Evolutionary conservation across 2,888 invertebrate species (phyloP).

Genomic region (Amblyteles armatorius): DNA sequence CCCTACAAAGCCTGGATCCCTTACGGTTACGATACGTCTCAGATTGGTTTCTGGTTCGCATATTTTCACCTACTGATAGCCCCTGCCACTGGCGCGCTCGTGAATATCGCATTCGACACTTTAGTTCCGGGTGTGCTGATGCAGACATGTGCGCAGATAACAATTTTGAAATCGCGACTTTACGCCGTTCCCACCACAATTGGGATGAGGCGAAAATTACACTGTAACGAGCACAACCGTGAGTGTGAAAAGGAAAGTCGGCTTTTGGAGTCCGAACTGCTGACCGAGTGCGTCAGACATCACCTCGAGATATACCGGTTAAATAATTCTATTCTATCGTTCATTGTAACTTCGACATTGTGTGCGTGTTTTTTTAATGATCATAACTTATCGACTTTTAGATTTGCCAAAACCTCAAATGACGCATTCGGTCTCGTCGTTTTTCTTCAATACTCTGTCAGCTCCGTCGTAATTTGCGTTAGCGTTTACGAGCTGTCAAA

Average conservation of each 20-base stretch:
- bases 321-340: too few relatives aligned
- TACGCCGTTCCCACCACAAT: too few relatives aligned
- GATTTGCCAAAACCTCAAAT: slow-evolving; percentile 65
- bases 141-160: too few relatives aligned
- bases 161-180: too few relatives aligned
- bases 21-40: slow-evolving; percentile 54
- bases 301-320: too few relatives aligned
- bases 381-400: slow-evolving; percentile 50
- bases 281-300: too few relatives aligned
- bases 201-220: too few relatives aligned
- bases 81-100: slow-evolving; percentile 24
- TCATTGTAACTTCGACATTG: too few relatives aligned
- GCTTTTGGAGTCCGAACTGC: too few relatives aligned
- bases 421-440: slow-evolving; percentile 68
- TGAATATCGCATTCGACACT: slow-evolving; percentile 75
- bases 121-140: slow-evolving; percentile 40
- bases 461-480: slow-evolving; percentile 71
- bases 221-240: too few relatives aligned
- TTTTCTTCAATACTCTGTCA: slow-evolving; percentile 68
- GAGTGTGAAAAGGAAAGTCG: too few relatives aligned
- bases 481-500: slow-evolving; percentile 71
- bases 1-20: slow-evolving; percentile 70
- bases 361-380: slow-evolving; percentile 46
- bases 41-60: slow-evolving; percentile 52
- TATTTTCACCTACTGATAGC: slow-evolving; percentile 64